Conservation (phyloP, 2,797 vertebrate genomes). For the Aratinga solstitialis region DNA sequence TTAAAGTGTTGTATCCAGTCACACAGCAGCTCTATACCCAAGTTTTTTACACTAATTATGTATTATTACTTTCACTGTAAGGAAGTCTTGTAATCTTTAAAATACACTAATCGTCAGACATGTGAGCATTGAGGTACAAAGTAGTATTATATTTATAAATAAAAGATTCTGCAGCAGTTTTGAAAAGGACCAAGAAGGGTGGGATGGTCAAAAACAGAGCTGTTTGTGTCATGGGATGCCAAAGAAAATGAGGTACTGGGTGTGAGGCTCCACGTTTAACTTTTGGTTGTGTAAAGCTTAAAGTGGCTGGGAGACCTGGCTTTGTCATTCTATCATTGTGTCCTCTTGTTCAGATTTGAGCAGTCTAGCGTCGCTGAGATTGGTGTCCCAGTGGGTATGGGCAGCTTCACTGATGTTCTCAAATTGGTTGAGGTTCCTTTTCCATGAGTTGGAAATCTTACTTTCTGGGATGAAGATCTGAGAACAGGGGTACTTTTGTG, state of each 20-base stretch:
- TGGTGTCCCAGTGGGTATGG: not conserved
- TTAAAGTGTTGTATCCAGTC: not conserved
- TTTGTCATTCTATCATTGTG: not conserved
- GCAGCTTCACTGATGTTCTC: not conserved
- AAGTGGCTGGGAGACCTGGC: fast-evolving
- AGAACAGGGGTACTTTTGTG: not conserved
- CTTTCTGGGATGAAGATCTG: not conserved
- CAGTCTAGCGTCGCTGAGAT: not conserved
- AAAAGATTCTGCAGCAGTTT: not conserved
- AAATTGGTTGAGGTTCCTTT: not conserved
- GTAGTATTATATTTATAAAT: not conserved
- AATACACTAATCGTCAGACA: not conserved
- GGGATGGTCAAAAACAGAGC: not conserved
- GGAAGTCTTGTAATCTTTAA: not conserved
- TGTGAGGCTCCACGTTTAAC: not conserved
- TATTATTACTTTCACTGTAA: not conserved
- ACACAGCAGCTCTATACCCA: not conserved
- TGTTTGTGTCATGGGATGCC: not conserved
- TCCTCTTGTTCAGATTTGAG: not conserved
- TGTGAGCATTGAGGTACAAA: not conserved
- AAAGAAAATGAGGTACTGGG: not conserved
- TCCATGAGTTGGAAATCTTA: not conserved
- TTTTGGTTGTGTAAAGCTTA: not conserved
- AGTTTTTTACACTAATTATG: not conserved
- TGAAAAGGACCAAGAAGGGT: not conserved